These are phyloP conservation scores for Anticlea derivata DNA, from an alignment of 2,888 invertebrate species.

Conservation along the genomic window DNA sequence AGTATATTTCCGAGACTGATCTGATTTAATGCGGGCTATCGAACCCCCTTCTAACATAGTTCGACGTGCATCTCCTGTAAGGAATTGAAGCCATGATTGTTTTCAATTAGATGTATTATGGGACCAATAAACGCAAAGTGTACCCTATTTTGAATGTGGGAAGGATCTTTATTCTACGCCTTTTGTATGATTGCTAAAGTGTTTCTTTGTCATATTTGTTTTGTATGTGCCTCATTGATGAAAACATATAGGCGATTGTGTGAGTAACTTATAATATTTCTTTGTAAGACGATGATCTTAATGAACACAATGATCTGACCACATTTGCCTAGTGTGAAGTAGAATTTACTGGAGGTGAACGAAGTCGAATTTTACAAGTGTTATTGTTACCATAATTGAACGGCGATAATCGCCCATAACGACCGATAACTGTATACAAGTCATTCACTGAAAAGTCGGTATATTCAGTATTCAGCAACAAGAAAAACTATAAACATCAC, in stretches of 20 bases:
- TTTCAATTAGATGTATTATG: slow-evolving; percentile 29
- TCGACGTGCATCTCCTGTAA: slow-evolving; percentile 1
- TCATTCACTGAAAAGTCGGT: not conserved
- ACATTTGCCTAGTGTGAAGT: not conserved
- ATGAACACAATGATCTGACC: not conserved
- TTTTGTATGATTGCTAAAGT: not conserved
- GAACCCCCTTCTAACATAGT: not conserved
- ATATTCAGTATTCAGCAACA: not conserved
- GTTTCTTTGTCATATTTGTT: not conserved
- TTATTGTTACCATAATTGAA: too few species aligned
- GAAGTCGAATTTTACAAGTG: not conserved
- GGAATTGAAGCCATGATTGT: slow-evolving; percentile 20
- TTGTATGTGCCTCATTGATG: not conserved
- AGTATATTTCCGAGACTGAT: not conserved
- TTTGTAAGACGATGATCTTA: not conserved
- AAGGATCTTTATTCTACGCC: slow-evolving; percentile 10
- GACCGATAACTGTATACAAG: not conserved
- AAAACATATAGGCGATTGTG: not conserved
- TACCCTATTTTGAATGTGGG: not conserved
- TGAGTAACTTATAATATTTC: not conserved
- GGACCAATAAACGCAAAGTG: slow-evolving; percentile 16
- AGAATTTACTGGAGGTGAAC: too few species aligned
- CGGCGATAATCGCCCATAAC: too few species aligned
- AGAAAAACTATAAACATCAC: not conserved
- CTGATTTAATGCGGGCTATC: not conserved